Evolutionary conservation across 2,797 vertebrate genomes (phyloP).

Genomic region (Eospalax fontanierii): DNA sequence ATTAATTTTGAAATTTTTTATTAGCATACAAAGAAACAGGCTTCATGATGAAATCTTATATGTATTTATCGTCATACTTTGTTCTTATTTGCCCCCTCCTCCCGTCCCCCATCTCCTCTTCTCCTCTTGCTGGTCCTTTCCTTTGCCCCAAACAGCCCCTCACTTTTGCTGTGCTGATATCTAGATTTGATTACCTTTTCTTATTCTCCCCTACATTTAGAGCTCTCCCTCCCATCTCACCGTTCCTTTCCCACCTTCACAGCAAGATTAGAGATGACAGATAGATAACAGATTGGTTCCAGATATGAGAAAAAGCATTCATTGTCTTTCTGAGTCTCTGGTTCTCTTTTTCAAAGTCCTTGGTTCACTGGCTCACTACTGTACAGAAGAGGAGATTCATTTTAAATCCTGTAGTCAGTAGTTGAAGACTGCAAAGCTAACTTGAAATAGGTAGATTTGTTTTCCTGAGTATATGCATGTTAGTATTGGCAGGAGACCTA

Average conservation of each 20-base stretch:
- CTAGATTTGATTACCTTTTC: background rate
- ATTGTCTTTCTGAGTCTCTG: background rate
- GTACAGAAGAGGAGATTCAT: conserved; percentile 44
- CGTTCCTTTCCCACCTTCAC: background rate
- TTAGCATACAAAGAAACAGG: background rate
- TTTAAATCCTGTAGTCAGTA: conserved; percentile 75
- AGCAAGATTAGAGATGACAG: background rate
- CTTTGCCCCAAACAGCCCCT: background rate
- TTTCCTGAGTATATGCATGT: conserved; percentile 75
- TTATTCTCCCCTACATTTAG: background rate
- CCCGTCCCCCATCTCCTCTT: background rate
- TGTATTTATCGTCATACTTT: background rate
- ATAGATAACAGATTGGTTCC: background rate
- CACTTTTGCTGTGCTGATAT: background rate
- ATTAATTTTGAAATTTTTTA: background rate
- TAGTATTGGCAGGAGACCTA: conserved; percentile 81
- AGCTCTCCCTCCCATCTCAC: background rate
- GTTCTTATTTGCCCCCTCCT: background rate
- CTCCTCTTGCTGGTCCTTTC: background rate
- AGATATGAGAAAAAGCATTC: background rate
- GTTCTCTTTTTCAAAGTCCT: conserved; percentile 44
- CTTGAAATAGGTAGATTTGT: conserved; percentile 72
- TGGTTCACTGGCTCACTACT: conserved; percentile 46
- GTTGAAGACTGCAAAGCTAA: conserved; percentile 62
- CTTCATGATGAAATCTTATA: background rate